A percentile compares a stretch with the other conserved stretches of the same genome.
Conservation (phyloP, 2,797 vertebrate species). For the Epinephelus coioides region DNA sequence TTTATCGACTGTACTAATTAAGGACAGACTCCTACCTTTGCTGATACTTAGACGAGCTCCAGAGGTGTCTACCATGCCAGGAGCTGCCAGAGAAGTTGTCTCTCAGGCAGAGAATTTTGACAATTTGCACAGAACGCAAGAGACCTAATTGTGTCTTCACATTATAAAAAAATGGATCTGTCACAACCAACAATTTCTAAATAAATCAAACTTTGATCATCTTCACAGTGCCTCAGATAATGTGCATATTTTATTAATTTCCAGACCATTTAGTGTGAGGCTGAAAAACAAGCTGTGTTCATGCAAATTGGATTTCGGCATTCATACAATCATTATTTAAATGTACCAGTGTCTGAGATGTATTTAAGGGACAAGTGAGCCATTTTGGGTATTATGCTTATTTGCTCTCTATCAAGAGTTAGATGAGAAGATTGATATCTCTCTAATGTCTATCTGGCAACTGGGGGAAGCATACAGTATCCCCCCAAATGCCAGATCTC, state of each 20-base stretch:
- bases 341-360: not conserved
- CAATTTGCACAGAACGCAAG: not conserved
- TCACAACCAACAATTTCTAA: not conserved
- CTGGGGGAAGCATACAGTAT: too few species aligned
- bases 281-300: not conserved
- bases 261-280: not conserved
- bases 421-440: too few species aligned
- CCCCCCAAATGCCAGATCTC: too few species aligned
- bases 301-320: not conserved
- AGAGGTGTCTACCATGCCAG: not conserved
- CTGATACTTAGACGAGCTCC: not conserved
- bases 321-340: not conserved
- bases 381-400: not conserved
- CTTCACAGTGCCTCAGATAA: not conserved
- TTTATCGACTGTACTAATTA: not conserved
- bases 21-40: not conserved
- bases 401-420: too few species aligned
- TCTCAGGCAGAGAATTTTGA: not conserved
- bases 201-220: not conserved
- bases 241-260: not conserved
- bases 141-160: not conserved
- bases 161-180: not conserved
- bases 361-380: not conserved
- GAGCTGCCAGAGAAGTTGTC: not conserved
- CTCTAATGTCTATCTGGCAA: too few species aligned